Conservation (phyloP, 1,140 invertebrate species). For the Daktulosphaira vitifoliae region DNA sequence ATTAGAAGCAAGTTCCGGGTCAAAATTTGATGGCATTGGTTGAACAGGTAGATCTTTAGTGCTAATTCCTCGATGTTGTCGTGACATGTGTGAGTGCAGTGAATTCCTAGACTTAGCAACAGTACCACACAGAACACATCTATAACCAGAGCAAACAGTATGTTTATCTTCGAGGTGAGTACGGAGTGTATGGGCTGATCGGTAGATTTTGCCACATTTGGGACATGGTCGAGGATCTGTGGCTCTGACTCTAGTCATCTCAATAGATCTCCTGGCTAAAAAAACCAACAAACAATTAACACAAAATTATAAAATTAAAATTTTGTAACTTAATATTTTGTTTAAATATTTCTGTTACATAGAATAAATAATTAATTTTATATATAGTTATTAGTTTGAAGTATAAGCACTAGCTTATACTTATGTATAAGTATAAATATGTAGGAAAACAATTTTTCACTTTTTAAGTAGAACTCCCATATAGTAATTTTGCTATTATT, state of each 20-base stretch:
- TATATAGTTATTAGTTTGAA: too few relatives aligned
- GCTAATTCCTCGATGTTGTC: slow-evolving; percentile 81
- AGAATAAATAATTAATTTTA: too few relatives aligned
- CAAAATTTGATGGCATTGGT: slow-evolving; percentile 82
- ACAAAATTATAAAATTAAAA: slow-evolving; percentile 38
- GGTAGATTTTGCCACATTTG: slow-evolving; percentile 86
- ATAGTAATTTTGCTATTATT: too few relatives aligned
- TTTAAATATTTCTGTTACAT: too few relatives aligned
- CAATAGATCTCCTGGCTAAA: slow-evolving; percentile 58
- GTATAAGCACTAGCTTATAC: too few relatives aligned
- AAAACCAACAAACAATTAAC: too few relatives aligned
- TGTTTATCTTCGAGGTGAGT: slow-evolving; percentile 88
- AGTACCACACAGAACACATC: slow-evolving; percentile 82
- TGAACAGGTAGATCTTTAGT: slow-evolving; percentile 83
- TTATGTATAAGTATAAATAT: too few relatives aligned
- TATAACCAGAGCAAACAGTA: slow-evolving; percentile 81
- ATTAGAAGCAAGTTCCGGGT: slow-evolving; percentile 71
- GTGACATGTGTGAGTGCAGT: slow-evolving; percentile 83
- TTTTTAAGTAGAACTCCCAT: too few relatives aligned
- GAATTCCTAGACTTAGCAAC: slow-evolving; percentile 85
- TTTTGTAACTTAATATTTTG: too few relatives aligned
- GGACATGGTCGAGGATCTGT: slow-evolving; percentile 85
- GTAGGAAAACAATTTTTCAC: too few relatives aligned
- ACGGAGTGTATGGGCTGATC: slow-evolving; percentile 77
- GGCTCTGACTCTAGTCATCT: slow-evolving; percentile 74